These are phyloP conservation scores for Ichneumoninae sp. DNA, from an alignment of 2,888 invertebrate genomes.

Conservation along the genomic window DNA sequence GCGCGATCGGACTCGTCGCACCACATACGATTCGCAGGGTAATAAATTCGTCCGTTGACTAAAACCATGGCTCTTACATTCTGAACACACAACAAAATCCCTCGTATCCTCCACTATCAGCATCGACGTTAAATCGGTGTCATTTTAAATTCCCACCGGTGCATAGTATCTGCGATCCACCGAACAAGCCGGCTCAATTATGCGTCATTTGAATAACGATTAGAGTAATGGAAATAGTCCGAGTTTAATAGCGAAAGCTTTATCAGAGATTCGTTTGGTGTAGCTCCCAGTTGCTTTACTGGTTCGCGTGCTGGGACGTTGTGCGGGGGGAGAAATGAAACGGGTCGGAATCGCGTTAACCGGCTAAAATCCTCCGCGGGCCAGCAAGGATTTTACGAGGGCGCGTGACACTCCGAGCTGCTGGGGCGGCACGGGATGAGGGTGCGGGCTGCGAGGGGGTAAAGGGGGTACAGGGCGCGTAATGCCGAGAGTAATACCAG, in stretches of 20 bases:
- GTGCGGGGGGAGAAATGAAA: constrained; percentile 21
- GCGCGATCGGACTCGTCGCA: constrained; percentile 27
- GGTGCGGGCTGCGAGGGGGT: constrained; percentile 1
- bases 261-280: constrained; percentile 41
- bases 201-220: constrained; percentile 46
- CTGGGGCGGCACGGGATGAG: background rate
- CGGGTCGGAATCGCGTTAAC: constrained; percentile 49
- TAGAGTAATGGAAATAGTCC: constrained; percentile 50
- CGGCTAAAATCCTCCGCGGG: constrained; percentile 51
- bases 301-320: constrained; percentile 38
- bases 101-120: background rate
- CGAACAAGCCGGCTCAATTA: constrained; percentile 22
- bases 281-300: constrained; percentile 33
- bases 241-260: constrained; percentile 48
- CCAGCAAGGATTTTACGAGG: constrained; percentile 65
- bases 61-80: background rate
- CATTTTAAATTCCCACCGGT: constrained; percentile 12
- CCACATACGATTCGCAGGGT: background rate
- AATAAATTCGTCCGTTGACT: background rate
- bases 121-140: background rate
- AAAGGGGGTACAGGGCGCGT: constrained; percentile 41
- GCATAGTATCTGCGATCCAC: background rate
- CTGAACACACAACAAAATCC: constrained; percentile 3
- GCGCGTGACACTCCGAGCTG: constrained; percentile 64
- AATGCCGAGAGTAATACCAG: constrained; percentile 68